Conservation (phyloP, 2,888 invertebrate species). For the Stegophylla sp. region DNA sequence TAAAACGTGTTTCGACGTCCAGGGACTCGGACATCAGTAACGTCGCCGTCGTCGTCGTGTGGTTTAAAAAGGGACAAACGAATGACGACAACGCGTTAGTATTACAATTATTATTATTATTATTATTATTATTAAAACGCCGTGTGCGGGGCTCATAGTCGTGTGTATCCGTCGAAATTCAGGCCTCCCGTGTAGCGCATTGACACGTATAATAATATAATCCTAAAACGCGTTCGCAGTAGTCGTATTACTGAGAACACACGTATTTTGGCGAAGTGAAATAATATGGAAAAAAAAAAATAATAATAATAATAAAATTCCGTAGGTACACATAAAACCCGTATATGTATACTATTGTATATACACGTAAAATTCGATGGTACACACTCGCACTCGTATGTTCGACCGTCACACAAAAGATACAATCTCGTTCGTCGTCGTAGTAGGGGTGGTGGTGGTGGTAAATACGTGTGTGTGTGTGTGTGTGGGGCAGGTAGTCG, state of each 20-base stretch:
- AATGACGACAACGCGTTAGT: no score
- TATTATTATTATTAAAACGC: neutral
- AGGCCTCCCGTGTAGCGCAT: conserved; percentile 4
- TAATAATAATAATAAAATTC: conserved; percentile 8
- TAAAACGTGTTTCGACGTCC: neutral
- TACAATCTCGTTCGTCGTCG: conserved; percentile 2
- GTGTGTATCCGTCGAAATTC: neutral
- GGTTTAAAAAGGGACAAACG: no score
- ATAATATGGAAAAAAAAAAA: no score
- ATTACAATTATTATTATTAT: neutral
- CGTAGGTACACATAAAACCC: neutral
- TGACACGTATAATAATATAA: neutral
- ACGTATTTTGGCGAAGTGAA: neutral
- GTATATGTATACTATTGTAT: neutral
- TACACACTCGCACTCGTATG: neutral
- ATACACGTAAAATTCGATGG: neutral
- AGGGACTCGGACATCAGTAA: no score
- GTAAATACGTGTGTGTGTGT: neutral
- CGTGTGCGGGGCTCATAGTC: neutral
- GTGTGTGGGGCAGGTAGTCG: neutral
- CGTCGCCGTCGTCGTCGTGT: neutral
- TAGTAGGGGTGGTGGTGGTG: neutral
- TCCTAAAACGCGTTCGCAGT: neutral
- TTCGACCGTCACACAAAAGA: conserved; percentile 26
- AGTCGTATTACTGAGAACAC: neutral